phyloP scores from a whole-genome alignment of 1,140 invertebrate species.

The silkworm (Bombyx mori) region ASM3026992v2 NC_085111.1:14221001-14221500 shows the following conservation, averaged over 20 bases:
- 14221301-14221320: slow-evolving; percentile 59
- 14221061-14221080: slow-evolving; percentile 38
- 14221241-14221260: slow-evolving; percentile 55
- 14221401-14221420: too few species aligned
- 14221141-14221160: slow-evolving; percentile 21
- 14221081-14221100: slow-evolving; percentile 49
- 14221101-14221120: slow-evolving; percentile 49
- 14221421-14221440: too few species aligned
- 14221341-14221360: slow-evolving; percentile 46
- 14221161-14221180: slow-evolving; percentile 34
- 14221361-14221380: slow-evolving; percentile 30
- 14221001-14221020: slow-evolving; percentile 63
- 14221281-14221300: slow-evolving; percentile 59
- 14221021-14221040: slow-evolving; percentile 64
- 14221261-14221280: slow-evolving; percentile 42
- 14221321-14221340: slow-evolving; percentile 48
- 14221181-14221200: slow-evolving; percentile 29
- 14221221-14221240: slow-evolving; percentile 55
- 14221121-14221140: slow-evolving; percentile 31
- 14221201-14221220: slow-evolving; percentile 35
- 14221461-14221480: too few species aligned
- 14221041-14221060: slow-evolving; percentile 51
- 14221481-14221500: too few species aligned
- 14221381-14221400: too few species aligned
- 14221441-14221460: too few species aligned